Conservation (phyloP, 2,797 vertebrate species). For the Phrynocephalus guinanensis region DNA sequence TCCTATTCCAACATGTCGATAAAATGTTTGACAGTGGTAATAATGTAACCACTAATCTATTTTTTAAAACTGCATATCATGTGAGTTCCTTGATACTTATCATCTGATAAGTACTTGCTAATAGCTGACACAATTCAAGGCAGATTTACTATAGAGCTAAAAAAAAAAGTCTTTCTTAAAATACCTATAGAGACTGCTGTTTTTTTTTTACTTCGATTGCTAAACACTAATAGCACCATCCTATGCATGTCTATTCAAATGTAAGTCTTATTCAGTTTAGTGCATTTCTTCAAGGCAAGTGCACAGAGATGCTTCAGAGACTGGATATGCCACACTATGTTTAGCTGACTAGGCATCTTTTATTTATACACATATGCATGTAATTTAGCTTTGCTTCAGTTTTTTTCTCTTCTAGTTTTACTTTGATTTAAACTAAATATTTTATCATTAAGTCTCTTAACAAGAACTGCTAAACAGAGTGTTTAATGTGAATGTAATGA, state of each 20-base stretch:
- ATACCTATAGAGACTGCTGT: neutral
- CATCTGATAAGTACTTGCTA: constrained; percentile 28
- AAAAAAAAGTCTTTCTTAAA: neutral
- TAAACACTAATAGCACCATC: constrained; percentile 4
- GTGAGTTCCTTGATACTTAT: constrained; percentile 54
- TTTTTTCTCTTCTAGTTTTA: neutral
- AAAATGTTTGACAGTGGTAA: constrained; percentile 67
- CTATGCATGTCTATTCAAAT: neutral
- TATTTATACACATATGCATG: neutral
- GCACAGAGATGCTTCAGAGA: neutral
- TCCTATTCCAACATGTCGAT: constrained; percentile 44
- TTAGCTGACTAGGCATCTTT: neutral
- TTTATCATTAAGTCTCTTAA: neutral
- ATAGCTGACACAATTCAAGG: neutral
- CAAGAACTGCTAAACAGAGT: neutral
- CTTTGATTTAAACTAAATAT: neutral
- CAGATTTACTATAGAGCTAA: neutral
- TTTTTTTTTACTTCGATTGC: constrained; percentile 1
- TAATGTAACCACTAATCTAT: constrained; percentile 52
- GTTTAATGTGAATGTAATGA: neutral
- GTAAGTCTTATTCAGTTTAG: neutral
- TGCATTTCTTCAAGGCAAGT: neutral
- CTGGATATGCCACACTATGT: neutral
- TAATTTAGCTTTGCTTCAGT: neutral
- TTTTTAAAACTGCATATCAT: constrained; percentile 47